Conservation (phyloP, 2,113 vertebrate species). For the Dasyurus viverrinus region DNA sequence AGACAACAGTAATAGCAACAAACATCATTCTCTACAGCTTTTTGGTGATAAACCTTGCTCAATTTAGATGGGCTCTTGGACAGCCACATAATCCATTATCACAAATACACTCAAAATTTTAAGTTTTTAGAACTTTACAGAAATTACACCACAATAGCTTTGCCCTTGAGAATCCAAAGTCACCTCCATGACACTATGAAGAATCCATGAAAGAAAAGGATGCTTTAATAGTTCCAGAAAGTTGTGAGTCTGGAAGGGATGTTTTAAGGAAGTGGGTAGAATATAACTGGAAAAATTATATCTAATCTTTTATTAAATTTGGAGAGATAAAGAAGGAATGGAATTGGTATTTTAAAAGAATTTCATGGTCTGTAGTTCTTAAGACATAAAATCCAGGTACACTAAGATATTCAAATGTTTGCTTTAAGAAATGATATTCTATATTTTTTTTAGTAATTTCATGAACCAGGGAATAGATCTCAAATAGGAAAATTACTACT, state of each 20-base stretch:
- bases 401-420: background rate
- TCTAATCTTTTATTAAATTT: background rate
- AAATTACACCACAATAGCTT: background rate
- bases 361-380: background rate
- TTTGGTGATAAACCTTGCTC: background rate
- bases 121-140: background rate
- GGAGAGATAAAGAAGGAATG: background rate
- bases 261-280: background rate
- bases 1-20: background rate
- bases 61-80: background rate
- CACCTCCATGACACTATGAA: background rate
- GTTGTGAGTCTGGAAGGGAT: background rate
- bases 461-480: constrained; percentile 34
- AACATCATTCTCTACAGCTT: background rate
- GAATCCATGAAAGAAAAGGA: background rate
- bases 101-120: background rate
- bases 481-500: constrained; percentile 47
- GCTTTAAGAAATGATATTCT: background rate
- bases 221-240: background rate
- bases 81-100: background rate
- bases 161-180: background rate
- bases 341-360: background rate
- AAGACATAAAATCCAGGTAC: background rate
- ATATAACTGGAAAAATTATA: background rate
- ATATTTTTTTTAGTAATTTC: background rate